Conservation (phyloP, 2,113 vertebrate species). For the Myxocyprinus asiaticus region DNA sequence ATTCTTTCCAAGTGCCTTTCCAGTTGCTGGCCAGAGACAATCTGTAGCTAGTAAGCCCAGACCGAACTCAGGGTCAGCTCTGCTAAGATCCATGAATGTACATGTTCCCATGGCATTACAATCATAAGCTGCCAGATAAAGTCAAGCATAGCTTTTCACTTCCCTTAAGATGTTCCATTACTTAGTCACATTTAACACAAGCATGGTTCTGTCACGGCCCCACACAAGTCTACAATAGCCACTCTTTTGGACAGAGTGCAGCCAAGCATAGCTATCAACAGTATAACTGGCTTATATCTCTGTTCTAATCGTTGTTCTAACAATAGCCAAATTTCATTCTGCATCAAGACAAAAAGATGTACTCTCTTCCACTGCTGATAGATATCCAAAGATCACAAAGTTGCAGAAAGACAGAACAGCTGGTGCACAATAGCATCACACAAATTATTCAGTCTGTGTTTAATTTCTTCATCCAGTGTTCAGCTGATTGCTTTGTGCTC, state of each 20-base stretch:
- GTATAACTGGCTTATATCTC: no score
- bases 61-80: not conserved
- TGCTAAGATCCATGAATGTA: not conserved
- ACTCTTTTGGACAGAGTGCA: no score
- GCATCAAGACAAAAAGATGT: no score
- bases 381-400: conserved; percentile 5
- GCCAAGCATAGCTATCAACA: no score
- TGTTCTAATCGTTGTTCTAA: no score
- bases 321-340: no score
- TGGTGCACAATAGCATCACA: not conserved
- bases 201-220: not conserved
- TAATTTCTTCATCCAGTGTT: not conserved
- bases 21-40: conserved; percentile 1
- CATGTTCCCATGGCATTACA: not conserved
- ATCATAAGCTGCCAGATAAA: not conserved
- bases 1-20: not conserved
- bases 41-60: not conserved
- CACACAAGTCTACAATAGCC: not conserved
- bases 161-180: no score
- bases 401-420: not conserved
- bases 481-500: not conserved
- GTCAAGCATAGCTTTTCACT: not conserved
- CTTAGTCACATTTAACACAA: not conserved
- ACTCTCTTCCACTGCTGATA: not conserved
- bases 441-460: no score